Evolutionary conservation across 2,113 vertebrate species (phyloP).

Genomic region (Ciconia maguari): DNA sequence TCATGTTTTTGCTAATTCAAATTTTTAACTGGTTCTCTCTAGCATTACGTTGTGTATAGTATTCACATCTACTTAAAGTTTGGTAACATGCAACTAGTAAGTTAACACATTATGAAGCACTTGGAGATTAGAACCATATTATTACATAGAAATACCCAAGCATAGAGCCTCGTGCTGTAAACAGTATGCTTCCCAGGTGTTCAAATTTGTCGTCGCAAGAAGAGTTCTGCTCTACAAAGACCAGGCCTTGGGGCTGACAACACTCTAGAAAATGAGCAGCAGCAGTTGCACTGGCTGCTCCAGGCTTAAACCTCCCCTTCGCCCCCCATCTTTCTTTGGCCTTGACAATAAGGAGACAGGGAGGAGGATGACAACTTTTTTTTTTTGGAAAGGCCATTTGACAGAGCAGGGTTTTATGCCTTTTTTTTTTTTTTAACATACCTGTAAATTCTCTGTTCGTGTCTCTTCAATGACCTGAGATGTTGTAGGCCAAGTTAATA

Average conservation of each 20-base stretch:
- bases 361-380: neutral
- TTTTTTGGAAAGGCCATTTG: neutral
- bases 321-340: accelerated
- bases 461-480: slow-evolving; percentile 85
- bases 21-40: neutral
- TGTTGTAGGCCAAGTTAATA: slow-evolving; percentile 91
- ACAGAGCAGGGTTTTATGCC: neutral
- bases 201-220: neutral
- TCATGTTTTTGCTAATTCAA: neutral
- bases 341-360: neutral
- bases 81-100: neutral
- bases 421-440: slow-evolving; percentile 4
- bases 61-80: neutral
- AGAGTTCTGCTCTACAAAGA: neutral
- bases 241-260: neutral
- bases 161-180: neutral
- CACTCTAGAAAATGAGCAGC: neutral
- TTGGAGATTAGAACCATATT: neutral
- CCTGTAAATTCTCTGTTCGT: slow-evolving; percentile 81
- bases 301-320: neutral
- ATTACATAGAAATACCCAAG: neutral
- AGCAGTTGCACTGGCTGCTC: neutral
- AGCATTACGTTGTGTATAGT: neutral
- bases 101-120: neutral
- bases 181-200: neutral